Conservation (phyloP, 2,888 invertebrate species). For the Anthoptus insignis region DNA sequence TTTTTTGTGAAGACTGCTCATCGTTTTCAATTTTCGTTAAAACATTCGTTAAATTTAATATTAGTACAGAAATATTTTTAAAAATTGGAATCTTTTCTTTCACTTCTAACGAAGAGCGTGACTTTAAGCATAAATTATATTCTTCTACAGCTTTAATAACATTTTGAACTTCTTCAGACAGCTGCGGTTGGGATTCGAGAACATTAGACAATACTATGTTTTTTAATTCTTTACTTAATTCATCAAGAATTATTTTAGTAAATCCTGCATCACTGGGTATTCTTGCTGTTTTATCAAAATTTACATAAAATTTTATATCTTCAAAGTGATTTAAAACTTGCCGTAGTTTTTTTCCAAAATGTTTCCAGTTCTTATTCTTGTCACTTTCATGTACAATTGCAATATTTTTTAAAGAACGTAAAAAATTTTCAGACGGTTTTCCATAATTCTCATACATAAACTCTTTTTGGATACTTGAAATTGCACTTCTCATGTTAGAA, state of each 20-base stretch:
- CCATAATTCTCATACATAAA: slow-evolving; percentile 79
- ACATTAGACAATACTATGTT: slow-evolving; percentile 54
- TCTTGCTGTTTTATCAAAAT: slow-evolving; percentile 80
- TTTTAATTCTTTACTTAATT: slow-evolving; percentile 61
- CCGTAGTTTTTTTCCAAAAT: slow-evolving; percentile 66
- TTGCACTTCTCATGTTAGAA: slow-evolving; percentile 83
- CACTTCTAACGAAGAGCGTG: slow-evolving; percentile 66
- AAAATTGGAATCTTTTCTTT: slow-evolving; percentile 79
- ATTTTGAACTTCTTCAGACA: slow-evolving; percentile 47
- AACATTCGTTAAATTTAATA: slow-evolving; percentile 46
- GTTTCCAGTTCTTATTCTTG: slow-evolving; percentile 60
- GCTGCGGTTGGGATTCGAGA: slow-evolving; percentile 47
- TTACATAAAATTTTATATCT: slow-evolving; percentile 81
- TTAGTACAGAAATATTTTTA: slow-evolving; percentile 60
- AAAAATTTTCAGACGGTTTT: slow-evolving; percentile 69
- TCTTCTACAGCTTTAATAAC: slow-evolving; percentile 55
- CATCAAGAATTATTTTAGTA: slow-evolving; percentile 73
- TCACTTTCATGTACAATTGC: slow-evolving; percentile 51
- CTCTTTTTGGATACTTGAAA: slow-evolving; percentile 76
- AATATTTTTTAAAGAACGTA: slow-evolving; percentile 69
- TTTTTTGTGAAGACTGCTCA: slow-evolving; percentile 4
- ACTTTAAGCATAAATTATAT: slow-evolving; percentile 59
- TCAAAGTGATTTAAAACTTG: slow-evolving; percentile 78
- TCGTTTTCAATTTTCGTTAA: slow-evolving; percentile 39
- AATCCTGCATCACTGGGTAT: slow-evolving; percentile 76